A percentile compares a stretch with the other conserved stretches of the same genome.
phyloP scores from a whole-genome alignment of 1,140 invertebrate genomes.

The Platyura marginata region DNA sequence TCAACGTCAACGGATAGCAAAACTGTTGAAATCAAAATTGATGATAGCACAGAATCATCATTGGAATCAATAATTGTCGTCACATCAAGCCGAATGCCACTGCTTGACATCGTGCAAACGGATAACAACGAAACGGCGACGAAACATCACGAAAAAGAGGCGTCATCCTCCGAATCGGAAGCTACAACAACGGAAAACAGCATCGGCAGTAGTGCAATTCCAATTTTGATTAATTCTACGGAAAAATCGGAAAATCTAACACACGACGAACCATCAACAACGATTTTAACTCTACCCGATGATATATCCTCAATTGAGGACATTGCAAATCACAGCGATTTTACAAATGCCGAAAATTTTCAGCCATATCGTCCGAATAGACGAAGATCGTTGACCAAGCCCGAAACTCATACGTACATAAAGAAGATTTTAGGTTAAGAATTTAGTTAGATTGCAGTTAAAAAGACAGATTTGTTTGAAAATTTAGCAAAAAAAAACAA shows the following conservation, averaged over 20 bases:
- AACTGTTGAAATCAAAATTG: neutral
- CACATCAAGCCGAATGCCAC: neutral
- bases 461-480: too few species aligned
- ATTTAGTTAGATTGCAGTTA: too few species aligned
- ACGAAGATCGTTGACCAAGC: constrained; percentile 21
- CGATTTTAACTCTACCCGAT: too few species aligned
- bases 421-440: constrained; percentile 24
- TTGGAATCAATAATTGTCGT: too few species aligned
- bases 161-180: neutral
- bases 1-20: neutral
- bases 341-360: constrained; percentile 6
- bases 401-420: constrained; percentile 23
- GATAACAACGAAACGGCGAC: neutral
- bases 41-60: neutral
- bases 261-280: too few species aligned
- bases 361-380: constrained; percentile 22
- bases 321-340: neutral
- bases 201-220: too few species aligned
- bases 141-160: neutral
- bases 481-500: too few species aligned
- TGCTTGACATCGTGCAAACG: too few species aligned
- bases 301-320: too few species aligned
- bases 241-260: too few species aligned
- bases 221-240: too few species aligned
- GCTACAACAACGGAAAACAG: neutral